These are phyloP conservation scores for Sebastes kiyomatsui DNA, from an alignment of 2,797 vertebrate genomes.

Conservation along the genomic window DNA sequence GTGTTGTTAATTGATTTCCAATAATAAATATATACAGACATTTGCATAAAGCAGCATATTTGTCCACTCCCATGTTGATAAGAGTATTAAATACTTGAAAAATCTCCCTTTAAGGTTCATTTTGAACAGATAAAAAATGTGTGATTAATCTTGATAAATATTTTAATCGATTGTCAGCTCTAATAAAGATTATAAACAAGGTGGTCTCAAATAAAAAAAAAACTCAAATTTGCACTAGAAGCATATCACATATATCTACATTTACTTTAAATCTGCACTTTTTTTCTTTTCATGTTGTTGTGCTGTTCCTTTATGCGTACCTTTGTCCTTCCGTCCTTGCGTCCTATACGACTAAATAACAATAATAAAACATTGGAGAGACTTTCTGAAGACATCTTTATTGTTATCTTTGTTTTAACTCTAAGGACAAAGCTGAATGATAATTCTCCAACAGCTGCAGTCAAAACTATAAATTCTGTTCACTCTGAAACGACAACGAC, in stretches of 20 bases:
- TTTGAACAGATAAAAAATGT: no score
- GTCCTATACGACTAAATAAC: background rate
- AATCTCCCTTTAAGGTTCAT: no score
- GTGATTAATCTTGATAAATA: no score
- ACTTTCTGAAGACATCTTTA: background rate
- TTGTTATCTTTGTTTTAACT: background rate
- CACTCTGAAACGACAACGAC: background rate
- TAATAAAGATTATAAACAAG: background rate
- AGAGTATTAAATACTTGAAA: no score
- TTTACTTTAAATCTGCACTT: background rate
- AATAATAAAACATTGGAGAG: background rate
- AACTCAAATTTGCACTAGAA: background rate
- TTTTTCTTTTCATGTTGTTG: no score
- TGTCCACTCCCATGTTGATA: no score
- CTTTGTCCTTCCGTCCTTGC: background rate
- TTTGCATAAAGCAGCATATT: no score
- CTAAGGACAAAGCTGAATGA: background rate
- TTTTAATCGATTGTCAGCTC: fast-evolving
- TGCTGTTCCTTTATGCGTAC: background rate
- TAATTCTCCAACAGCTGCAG: background rate
- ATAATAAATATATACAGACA: no score
- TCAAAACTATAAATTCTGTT: background rate
- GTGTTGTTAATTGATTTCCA: no score
- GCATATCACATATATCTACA: background rate
- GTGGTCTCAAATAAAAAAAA: background rate